Evolutionary conservation across 2,797 vertebrate genomes (phyloP).

Genomic region (Spea hammondii): DNA sequence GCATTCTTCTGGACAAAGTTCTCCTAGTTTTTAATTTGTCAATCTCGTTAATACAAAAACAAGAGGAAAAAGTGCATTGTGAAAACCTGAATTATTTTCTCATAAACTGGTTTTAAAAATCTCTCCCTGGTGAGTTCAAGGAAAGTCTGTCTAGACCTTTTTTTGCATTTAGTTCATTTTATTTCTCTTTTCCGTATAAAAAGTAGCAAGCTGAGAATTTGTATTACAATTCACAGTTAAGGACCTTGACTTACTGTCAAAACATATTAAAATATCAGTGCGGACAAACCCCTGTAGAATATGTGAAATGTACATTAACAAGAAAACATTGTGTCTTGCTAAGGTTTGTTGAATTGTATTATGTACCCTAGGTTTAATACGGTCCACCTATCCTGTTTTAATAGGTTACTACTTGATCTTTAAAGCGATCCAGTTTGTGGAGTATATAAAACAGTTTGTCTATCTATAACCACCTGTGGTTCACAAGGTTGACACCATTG

Average conservation of each 20-base stretch:
- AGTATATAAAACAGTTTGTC: background rate
- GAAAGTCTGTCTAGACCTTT: constrained; percentile 71
- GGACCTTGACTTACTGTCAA: constrained; percentile 68
- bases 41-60: constrained; percentile 54
- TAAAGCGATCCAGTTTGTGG: background rate
- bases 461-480: no score
- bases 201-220: constrained; percentile 69
- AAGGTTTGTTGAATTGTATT: constrained; percentile 24
- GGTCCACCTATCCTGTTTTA: background rate
- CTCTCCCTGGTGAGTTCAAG: constrained; percentile 68
- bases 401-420: background rate
- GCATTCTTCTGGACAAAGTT: constrained; percentile 61
- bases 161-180: constrained; percentile 60
- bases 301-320: constrained; percentile 56
- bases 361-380: constrained; percentile 28
- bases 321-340: constrained; percentile 47
- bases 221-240: constrained; percentile 67
- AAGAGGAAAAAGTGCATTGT: constrained; percentile 57
- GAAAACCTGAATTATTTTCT: constrained; percentile 71
- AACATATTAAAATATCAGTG: constrained; percentile 61
- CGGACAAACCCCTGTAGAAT: constrained; percentile 63
- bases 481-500: no score
- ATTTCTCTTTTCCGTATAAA: constrained; percentile 62
- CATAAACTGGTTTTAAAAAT: constrained; percentile 68
- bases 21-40: constrained; percentile 61